These are phyloP conservation scores for Drosophila bocqueti DNA, from an alignment of 1,140 invertebrate genomes.

Conservation along the genomic window DNA sequence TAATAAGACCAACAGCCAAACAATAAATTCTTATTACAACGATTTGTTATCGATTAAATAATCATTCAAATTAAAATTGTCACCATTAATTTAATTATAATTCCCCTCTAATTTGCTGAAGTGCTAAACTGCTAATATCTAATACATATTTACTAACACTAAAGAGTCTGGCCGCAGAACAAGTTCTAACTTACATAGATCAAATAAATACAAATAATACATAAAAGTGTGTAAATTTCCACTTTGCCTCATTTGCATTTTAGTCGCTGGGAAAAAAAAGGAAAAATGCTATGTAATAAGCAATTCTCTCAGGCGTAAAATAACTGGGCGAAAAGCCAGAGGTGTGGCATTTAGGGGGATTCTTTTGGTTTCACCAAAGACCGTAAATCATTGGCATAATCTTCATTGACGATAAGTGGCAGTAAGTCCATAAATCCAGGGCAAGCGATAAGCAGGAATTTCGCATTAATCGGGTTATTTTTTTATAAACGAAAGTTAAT, in stretches of 20 bases:
- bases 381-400: slow-evolving; percentile 30
- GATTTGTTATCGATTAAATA: neutral
- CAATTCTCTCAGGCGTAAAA: slow-evolving; percentile 27
- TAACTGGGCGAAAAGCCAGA: slow-evolving; percentile 13
- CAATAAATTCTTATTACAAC: neutral
- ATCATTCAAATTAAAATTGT: neutral
- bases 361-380: neutral
- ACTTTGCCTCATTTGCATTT: slow-evolving; percentile 43
- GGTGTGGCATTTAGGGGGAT: neutral
- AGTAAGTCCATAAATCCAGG: slow-evolving; percentile 23
- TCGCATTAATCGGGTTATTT: slow-evolving; percentile 8
- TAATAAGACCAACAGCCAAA: neutral
- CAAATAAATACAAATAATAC: slow-evolving; percentile 7
- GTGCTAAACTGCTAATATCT: neutral
- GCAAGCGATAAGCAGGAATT: slow-evolving; percentile 16
- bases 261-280: neutral
- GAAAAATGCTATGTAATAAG: slow-evolving; percentile 3
- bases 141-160: neutral
- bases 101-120: neutral
- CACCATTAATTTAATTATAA: neutral
- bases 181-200: slow-evolving; percentile 43
- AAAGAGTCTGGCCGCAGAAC: slow-evolving; percentile 3
- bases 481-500: slow-evolving; percentile 6
- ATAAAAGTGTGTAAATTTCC: slow-evolving; percentile 32
- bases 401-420: slow-evolving; percentile 3